Evolutionary conservation across 2,888 invertebrate species (phyloP).

Genomic region (Trichogramma evanescens): DNA sequence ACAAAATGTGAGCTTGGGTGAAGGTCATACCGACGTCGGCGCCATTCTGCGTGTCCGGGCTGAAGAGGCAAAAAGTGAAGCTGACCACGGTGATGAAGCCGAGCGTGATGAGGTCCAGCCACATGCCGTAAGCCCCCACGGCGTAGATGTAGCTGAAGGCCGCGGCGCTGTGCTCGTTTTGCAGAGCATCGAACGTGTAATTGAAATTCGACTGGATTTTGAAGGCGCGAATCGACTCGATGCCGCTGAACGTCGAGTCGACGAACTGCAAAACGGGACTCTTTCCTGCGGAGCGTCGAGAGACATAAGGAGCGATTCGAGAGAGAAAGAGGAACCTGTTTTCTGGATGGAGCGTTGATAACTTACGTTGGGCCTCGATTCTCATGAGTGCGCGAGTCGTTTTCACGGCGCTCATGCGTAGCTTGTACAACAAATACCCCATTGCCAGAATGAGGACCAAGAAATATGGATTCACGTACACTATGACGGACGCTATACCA

Average conservation of each 20-base stretch:
- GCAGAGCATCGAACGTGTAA: slow-evolving; percentile 67
- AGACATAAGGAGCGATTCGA: no score
- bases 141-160: slow-evolving; percentile 60
- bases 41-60: slow-evolving; percentile 45
- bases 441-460: slow-evolving; percentile 59
- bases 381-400: slow-evolving; percentile 70
- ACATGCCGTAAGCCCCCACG: slow-evolving; percentile 56
- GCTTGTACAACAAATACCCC: slow-evolving; percentile 57
- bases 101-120: slow-evolving; percentile 57
- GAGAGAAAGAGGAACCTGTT: background rate
- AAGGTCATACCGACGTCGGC: slow-evolving; percentile 54
- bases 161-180: slow-evolving; percentile 62
- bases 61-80: slow-evolving; percentile 51
- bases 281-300: slow-evolving; percentile 39
- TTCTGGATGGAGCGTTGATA: slow-evolving; percentile 17
- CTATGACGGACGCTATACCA: slow-evolving; percentile 66
- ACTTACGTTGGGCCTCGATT: slow-evolving; percentile 52
- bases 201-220: slow-evolving; percentile 65
- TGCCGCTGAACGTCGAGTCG: slow-evolving; percentile 74
- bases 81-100: slow-evolving; percentile 54
- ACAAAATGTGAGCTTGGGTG: slow-evolving; percentile 51
- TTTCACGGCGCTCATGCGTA: slow-evolving; percentile 62
- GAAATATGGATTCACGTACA: slow-evolving; percentile 64
- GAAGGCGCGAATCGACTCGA: slow-evolving; percentile 79
- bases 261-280: slow-evolving; percentile 91